A percentile compares a stretch with the other conserved stretches of the same genome.
phyloP scores from a whole-genome alignment of 2,113 vertebrate species.

The Crotophaga sulcirostris region DNA sequence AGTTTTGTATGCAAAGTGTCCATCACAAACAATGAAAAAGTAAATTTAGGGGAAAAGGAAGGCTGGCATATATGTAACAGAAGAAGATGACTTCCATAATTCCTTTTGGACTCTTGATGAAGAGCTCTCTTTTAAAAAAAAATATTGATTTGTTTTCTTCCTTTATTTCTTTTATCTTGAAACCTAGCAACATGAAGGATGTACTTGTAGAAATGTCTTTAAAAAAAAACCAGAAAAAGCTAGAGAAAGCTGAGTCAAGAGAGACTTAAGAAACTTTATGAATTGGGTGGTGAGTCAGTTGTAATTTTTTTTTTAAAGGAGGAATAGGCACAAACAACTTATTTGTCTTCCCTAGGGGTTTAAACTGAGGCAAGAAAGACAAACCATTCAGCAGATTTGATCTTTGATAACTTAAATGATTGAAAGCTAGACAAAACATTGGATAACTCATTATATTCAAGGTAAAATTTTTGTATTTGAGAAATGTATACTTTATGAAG shows the following conservation, averaged over 20 bases:
- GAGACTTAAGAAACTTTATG: neutral
- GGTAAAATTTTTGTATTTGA: neutral
- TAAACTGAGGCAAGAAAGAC: neutral
- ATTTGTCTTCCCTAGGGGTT: neutral
- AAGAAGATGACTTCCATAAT: neutral
- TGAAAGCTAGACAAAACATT: slow-evolving; percentile 21
- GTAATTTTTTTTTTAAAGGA: neutral
- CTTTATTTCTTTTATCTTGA: slow-evolving; percentile 2
- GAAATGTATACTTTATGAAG: neutral
- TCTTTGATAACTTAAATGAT: neutral
- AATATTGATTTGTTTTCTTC: neutral
- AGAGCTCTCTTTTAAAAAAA: neutral
- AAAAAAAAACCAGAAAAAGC: neutral
- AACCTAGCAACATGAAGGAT: slow-evolving; percentile 8
- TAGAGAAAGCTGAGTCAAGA: neutral
- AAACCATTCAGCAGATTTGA: neutral
- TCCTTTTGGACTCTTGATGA: neutral
- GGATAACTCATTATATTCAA: neutral
- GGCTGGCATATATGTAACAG: neutral
- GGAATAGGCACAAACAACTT: neutral
- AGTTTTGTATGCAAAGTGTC: neutral
- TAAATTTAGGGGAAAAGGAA: neutral
- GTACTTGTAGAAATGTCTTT: neutral
- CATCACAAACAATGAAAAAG: neutral
- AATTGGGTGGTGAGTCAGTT: neutral